Conservation (phyloP, 2,797 vertebrate genomes). For the Corythornis leucogaster region DNA sequence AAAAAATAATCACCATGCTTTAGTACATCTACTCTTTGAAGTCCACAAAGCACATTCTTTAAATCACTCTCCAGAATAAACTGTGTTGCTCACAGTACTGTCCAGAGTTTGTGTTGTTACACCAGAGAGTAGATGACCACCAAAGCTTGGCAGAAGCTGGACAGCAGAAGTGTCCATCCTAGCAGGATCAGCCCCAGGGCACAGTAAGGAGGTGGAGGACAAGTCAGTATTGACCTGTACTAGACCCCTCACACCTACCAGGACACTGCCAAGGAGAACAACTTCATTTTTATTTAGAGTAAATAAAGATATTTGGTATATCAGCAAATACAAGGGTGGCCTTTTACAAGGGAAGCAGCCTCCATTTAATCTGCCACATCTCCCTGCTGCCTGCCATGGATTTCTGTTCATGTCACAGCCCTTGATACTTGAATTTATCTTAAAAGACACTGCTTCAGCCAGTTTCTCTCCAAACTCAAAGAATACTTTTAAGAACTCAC, state of each 20-base stretch:
- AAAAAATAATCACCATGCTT: neutral
- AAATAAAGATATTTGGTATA: neutral
- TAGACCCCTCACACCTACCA: neutral
- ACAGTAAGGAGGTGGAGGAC: neutral
- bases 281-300: neutral
- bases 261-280: neutral
- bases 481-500: neutral
- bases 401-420: neutral
- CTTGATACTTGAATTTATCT: neutral
- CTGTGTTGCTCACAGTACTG: neutral
- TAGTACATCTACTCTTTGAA: neutral
- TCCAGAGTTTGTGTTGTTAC: neutral
- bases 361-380: neutral
- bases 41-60: neutral
- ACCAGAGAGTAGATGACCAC: rapidly evolving
- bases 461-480: neutral
- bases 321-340: neutral
- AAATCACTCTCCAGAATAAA: neutral
- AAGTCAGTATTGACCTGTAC: too few species aligned
- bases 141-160: rapidly evolving
- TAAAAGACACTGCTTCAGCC: neutral
- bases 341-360: neutral
- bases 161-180: rapidly evolving
- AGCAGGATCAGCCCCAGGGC: neutral
- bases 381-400: neutral